Conservation (phyloP, 2,113 vertebrate species). For the Arvicanthis niloticus region DNA sequence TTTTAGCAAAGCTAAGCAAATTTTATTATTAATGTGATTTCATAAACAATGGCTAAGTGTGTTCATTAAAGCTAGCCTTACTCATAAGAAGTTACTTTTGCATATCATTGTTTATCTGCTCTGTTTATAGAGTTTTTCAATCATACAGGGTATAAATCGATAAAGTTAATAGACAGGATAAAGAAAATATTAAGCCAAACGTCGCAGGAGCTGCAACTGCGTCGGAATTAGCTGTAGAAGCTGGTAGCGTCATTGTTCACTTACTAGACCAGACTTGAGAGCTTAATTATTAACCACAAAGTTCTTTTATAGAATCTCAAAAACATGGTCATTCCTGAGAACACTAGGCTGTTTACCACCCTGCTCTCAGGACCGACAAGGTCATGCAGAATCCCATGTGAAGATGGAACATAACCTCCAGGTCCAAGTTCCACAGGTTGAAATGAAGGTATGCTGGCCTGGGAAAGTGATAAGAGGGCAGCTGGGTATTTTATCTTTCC, state of each 20-base stretch:
- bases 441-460: background rate
- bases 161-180: background rate
- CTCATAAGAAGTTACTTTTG: background rate
- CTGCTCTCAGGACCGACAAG: constrained; percentile 83
- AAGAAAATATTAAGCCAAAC: constrained; percentile 20
- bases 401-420: constrained; percentile 71
- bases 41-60: background rate
- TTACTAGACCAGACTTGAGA: constrained; percentile 61
- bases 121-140: background rate
- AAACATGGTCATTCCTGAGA: constrained; percentile 68
- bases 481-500: constrained; percentile 65
- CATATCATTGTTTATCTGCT: background rate
- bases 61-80: constrained; percentile 7
- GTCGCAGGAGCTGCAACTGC: background rate
- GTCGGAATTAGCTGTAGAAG: background rate
- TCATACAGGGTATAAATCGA: background rate
- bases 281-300: constrained; percentile 63
- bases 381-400: constrained; percentile 83
- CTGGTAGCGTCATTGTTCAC: constrained; percentile 47
- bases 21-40: background rate
- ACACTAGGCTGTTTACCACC: constrained; percentile 79
- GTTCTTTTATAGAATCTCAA: constrained; percentile 86
- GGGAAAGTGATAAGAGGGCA: constrained; percentile 63
- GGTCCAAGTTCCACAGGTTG: constrained; percentile 48
- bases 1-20: background rate